Base-by-base conservation (phyloP, 1,140 invertebrate species). In the Trichonephila clavata region DNA sequence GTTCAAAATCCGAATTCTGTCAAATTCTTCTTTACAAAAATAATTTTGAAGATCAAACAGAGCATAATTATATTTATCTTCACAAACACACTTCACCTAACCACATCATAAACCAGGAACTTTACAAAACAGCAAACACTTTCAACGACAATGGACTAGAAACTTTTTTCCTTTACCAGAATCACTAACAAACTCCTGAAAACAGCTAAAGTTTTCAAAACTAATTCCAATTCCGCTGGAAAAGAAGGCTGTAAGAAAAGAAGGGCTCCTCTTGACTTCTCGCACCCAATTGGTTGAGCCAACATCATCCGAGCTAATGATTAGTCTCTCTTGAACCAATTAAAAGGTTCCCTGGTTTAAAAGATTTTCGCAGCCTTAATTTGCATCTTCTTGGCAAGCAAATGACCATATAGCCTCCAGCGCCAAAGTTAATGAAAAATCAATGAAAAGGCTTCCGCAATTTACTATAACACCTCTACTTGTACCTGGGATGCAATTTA, bases 381-480 rank as follows among this genome's bases (percentile, higher is more conserved):
- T 77, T 77, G 71, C 71, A 77, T 77, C 71, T 77, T 7, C 71
- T 77, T 39, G 71, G 27, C 71, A 77, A 77, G 71, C 71, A 77
- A 77, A 77, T 77, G 71, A 77, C 71, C 71, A 77, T 32, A 39
- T 27, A 77, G 71, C 71, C 71, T 77, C 18, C 3, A 27, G 71
- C 71, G 71, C 71, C 71, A 77, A 77, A 77, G 71, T 77, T 77
- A 77, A 77, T 77, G 71, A 77, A 77, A 77, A 77, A 77, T 77
- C 71, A 77, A 77, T 77, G 71, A 6, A 50, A 50, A 77, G 71
- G 71, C 71, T 39, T 77, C 68, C 68, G 24, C 27, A 32, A 20
- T 77, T 77, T 32, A 39, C 32, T 77, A 39, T 39, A 77, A 77
- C 71, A 77, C 71, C 71, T 77, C 32, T 77, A 77, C 71, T 77